Percentiles rank a stretch among this genome's conserved stretches.
phyloP scores from a whole-genome alignment of 2,113 vertebrate genomes.

The Cinclus cinclus region DNA sequence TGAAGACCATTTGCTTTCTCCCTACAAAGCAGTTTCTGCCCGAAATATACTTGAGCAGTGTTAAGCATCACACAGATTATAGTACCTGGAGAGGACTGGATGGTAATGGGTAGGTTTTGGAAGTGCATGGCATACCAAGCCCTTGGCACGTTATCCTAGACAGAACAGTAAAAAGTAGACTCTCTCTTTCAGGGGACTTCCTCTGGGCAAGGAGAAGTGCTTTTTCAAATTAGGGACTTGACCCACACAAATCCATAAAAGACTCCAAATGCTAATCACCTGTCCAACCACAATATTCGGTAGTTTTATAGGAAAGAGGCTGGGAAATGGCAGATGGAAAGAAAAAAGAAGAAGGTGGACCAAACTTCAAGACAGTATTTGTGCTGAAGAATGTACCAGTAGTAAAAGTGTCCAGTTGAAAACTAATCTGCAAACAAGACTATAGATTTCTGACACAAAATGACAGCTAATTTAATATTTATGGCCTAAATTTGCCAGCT shows the following conservation, averaged over 20 bases:
- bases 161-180: not conserved
- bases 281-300: not conserved
- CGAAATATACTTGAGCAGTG: not conserved
- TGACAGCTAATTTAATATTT: slow-evolving; percentile 51
- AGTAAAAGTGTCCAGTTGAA: not conserved
- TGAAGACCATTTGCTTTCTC: not conserved
- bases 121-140: not conserved
- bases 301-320: not conserved
- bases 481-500: slow-evolving; percentile 54
- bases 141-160: not conserved
- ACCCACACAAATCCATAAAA: not conserved
- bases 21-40: not conserved
- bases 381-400: not conserved
- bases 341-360: not conserved
- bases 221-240: not conserved
- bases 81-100: not conserved
- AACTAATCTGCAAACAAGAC: slow-evolving; percentile 17
- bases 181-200: not conserved
- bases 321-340: not conserved
- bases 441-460: not conserved
- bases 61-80: not conserved
- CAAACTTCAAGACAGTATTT: not conserved
- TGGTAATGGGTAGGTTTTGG: not conserved
- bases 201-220: not conserved
- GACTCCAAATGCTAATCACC: not conserved